Evolutionary conservation across 2,113 vertebrate species (phyloP), one percentile per base, ranked within the genome.

Genomic region (Cricetomys ansorgei): DNA sequence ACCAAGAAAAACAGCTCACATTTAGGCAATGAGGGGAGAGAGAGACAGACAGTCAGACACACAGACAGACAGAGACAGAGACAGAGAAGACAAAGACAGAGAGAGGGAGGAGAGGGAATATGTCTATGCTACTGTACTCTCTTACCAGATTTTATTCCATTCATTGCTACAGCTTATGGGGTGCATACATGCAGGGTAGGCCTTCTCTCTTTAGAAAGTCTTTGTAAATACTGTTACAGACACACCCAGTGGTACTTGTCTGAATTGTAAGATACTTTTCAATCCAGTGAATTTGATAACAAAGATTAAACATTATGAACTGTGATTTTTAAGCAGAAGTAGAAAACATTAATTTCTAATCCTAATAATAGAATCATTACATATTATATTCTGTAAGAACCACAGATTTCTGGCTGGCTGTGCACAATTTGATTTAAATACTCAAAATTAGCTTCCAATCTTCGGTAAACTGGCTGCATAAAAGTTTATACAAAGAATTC

Each of bases 371-470:
- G 34, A 92, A 79, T 83, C 34, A 72, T 72, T 90, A 69, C 2
- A 76, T 75, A 84, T 12, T 91, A 17, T 87, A 88, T 27, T 76
- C 53, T 43, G 11, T 0, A 67, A 94, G 45, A 95, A 17, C 4
- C 87, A 72, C 73, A 93, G 81, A 79, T 87, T 29, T 94, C 76
- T 45, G 7, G 75, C 76, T 45, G 7, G 75, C 64, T 80, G 64
- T 80, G 2, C 34, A 88, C 21, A 94, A 94, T 40, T 43, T 89
- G 16, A 85, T 72, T 89, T 16, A 89, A 59, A 92, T 87, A 69
- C 13, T 70, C 37, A 94, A 85, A 94, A 94, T 37, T 43, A 81
- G 67, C 65, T 91, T 77, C 23, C 27, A 94, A 84, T 6, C n/a
- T 13, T 83, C 1, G 86, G 11, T 29, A 72, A 72, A 29, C 34